Base-by-base conservation (phyloP, 2,797 vertebrate species). In the Cephalopachus bancanus region DNA sequence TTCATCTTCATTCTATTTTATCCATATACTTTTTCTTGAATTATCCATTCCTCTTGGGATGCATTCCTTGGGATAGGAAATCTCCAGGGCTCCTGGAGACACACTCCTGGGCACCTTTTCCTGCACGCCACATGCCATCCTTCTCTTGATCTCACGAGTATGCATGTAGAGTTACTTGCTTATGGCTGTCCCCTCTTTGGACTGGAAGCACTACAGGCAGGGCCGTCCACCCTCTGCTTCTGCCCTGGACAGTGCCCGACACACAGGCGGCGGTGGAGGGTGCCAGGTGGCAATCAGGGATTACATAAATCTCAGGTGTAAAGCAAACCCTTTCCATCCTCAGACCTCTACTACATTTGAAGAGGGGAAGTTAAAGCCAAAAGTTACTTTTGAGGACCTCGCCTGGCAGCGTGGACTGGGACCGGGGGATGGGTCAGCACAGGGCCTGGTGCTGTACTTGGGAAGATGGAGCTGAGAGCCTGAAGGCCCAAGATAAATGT, bases 401-500 rank as follows among this genome's bases (percentile, higher is more conserved):
- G 17, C 71, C 64, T 53, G 37, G 19, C 17, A 62, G 67, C 19
- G 0, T 2, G 33, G n/a, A 30, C 51, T 19, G 0, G 55, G 19
- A 16, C 3, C 59, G 5, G 3, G 55, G 88, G 76, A 22, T 83
- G 78, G 49, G 1, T 93, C 91, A 91, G 92, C 83, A 79, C 2
- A 15, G 11, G 26, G 71, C 44, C 79, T 11, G 10, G 55, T 0
- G 3, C 4, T 24, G 10, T 24, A 8, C 85, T 89, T 59, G 0
- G 14, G 87, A 93, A 91, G 86, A 94, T 57, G 74, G 59, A 89
- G 26, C 67, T 62, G 93, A 75, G 90, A 97, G 75, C 93, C 88
- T 59, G 85, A 69, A 89, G 87, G 17, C 88, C 84, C 49, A 57
- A 94, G 95, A 97, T 89, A 93, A 96, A 94, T 94, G 72, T 44